Evolutionary conservation across 37 sponge, comb jelly and placozoan species (phyloP).

Genomic region (Halisarca cf. caerulea): DNA sequence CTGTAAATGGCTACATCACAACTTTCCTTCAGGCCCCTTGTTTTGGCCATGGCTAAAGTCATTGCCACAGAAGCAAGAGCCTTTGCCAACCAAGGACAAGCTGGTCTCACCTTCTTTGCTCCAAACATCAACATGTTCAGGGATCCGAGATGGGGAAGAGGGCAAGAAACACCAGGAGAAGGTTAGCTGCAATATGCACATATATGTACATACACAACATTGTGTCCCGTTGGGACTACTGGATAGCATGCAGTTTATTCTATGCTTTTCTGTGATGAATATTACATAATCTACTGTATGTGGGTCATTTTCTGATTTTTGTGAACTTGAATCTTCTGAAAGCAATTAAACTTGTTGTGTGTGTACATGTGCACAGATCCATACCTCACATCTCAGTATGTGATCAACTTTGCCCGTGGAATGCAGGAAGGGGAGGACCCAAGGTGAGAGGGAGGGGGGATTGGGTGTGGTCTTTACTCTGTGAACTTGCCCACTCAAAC

Average conservation of each 20-base stretch:
- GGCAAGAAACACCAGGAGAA: constrained; percentile 89
- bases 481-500: too few relatives aligned
- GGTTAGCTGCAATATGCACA: constrained; percentile 38
- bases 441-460: constrained; percentile 32
- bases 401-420: constrained; percentile 57
- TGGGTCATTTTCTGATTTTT: too few relatives aligned
- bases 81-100: constrained; percentile 64
- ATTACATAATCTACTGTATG: background rate
- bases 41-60: constrained; percentile 42
- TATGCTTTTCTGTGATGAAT: background rate
- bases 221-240: background rate
- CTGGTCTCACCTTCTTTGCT: constrained; percentile 84
- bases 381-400: constrained; percentile 74
- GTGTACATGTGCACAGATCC: constrained; percentile 63
- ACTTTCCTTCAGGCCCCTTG: constrained; percentile 47
- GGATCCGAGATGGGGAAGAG: constrained; percentile 86
- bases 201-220: background rate
- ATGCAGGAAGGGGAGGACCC: constrained; percentile 70
- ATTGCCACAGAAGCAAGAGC: constrained; percentile 80
- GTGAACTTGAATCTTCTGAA: too few relatives aligned
- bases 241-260: background rate
- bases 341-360: background rate
- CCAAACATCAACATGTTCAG: constrained; percentile 85
- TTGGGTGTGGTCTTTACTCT: too few relatives aligned
- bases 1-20: background rate